Evolutionary conservation across 2,113 vertebrate species (phyloP), one percentile per base, ranked within the genome.

Genomic region (Nematolebias whitei): DNA sequence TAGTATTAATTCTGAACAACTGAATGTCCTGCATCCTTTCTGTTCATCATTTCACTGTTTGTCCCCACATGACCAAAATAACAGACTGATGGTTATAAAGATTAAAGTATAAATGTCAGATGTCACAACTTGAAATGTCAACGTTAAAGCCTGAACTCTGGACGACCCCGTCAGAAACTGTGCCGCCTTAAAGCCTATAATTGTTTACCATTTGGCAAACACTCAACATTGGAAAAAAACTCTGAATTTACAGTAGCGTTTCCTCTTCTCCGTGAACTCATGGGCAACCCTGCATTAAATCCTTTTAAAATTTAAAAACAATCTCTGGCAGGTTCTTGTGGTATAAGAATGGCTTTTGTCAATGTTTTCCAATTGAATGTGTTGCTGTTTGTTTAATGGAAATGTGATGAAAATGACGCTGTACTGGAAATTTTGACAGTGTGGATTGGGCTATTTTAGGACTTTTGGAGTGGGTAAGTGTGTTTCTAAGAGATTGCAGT

Each of bases 41-140:
- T 9, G 0, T 47, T 40, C 55, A 58, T 32, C 45, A 14, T 41
- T 71, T 55, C 45, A 16, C n/a, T 22, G 43, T 62, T 44, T 29
- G 23, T 18, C 26, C 16, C n/a, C 39, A 44, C 52, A 44, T 44
- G 40, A 54, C 40, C 24, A 45, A 43, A 53, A 53, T 41, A 43
- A 45, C 39, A 54, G 40, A 15, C n/a, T 12, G 23, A 44, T 43
- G 24, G 32, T 45, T 59, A 38, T n/a, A 39, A 20, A 50, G 18
- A 64, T 53, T 52, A 53, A 64, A 53, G 24, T 32, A 54, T 65
- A 65, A 44, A 65, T 45, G 50, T 53, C 62, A 29, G 20, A 50
- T 52, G 40, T 29, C 40, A 26, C 63, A 49, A 54, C 48, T 63
- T 49, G 23, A 44, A 39, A 66, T 66, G 50, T 45, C 18, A 51